Evolutionary conservation across 2,888 invertebrate genomes (phyloP).

Genomic region (Lacanobia oleracea): DNA sequence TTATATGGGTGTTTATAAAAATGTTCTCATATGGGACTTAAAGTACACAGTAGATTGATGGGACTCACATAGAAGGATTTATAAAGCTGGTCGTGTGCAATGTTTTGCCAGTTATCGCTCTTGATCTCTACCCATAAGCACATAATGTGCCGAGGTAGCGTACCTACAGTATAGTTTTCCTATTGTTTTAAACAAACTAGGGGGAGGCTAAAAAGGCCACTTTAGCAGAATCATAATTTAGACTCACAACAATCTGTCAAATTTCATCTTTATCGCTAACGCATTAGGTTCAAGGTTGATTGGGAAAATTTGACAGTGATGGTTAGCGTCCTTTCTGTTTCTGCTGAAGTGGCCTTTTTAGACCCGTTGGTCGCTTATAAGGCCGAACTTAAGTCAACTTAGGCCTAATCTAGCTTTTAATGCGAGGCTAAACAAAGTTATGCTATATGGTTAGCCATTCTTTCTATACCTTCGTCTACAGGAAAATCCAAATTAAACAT

Average conservation of each 20-base stretch:
- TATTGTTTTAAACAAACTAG: conserved; percentile 10
- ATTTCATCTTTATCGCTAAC: too few relatives aligned
- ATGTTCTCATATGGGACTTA: conserved; percentile 31
- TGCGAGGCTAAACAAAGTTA: not conserved
- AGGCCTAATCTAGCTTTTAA: not conserved
- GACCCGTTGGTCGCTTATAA: not conserved
- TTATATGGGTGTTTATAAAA: conserved; percentile 27
- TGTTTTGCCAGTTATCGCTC: not conserved
- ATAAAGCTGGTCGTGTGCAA: conserved; percentile 17
- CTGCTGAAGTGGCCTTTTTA: too few relatives aligned
- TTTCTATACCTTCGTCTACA: too few relatives aligned
- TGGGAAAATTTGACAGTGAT: too few relatives aligned
- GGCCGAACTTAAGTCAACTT: not conserved
- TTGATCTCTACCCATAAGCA: conserved; percentile 1
- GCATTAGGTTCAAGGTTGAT: too few relatives aligned
- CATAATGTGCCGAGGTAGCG: not conserved
- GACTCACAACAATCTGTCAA: too few relatives aligned
- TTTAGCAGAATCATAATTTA: too few relatives aligned
- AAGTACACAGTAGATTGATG: conserved; percentile 7
- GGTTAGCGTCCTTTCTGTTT: too few relatives aligned
- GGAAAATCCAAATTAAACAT: too few relatives aligned
- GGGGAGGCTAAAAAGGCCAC: too few relatives aligned
- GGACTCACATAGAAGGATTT: conserved; percentile 29
- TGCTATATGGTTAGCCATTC: too few relatives aligned
- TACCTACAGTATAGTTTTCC: not conserved